phyloP scores from a whole-genome alignment of 2,113 vertebrate species.

The Penelope pileata region DNA sequence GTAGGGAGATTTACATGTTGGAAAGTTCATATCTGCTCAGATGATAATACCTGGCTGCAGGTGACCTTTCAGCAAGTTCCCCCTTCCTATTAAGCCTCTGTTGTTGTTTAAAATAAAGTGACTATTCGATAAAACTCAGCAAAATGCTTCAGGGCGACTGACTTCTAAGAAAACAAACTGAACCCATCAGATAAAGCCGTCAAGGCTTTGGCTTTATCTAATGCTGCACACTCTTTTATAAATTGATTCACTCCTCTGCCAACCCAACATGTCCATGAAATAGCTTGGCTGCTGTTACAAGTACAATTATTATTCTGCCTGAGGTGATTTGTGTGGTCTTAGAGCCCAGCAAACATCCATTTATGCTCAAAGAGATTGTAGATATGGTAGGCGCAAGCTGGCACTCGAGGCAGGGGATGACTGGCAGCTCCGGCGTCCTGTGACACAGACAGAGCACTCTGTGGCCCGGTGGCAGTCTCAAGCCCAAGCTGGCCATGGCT shows the following conservation, averaged over 20 bases:
- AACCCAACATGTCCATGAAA: conserved; percentile 71
- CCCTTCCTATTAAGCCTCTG: conserved; percentile 48
- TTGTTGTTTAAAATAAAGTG: conserved; percentile 69
- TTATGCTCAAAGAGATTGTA: conserved; percentile 41
- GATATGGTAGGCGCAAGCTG: conserved; percentile 37
- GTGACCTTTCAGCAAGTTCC: conserved; percentile 54
- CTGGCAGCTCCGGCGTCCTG: neutral
- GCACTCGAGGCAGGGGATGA: conserved; percentile 14
- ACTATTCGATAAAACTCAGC: conserved; percentile 43
- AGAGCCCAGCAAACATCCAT: conserved; percentile 61
- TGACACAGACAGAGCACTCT: neutral
- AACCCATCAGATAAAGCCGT: conserved; percentile 73
- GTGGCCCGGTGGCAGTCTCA: neutral
- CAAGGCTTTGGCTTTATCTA: conserved; percentile 71
- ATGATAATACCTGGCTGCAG: conserved; percentile 3
- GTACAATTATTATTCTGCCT: conserved; percentile 73
- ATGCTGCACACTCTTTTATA: conserved; percentile 70
- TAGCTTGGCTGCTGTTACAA: conserved; percentile 68
- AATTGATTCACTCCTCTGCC: conserved; percentile 78
- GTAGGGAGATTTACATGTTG: neutral
- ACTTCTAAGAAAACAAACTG: conserved; percentile 67
- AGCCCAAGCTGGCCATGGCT: neutral
- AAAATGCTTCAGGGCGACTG: conserved; percentile 49
- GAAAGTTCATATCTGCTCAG: conserved; percentile 14
- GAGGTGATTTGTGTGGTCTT: conserved; percentile 69